Conservation (phyloP, 2,888 invertebrate genomes). For the Meiosimyza decipiens region DNA sequence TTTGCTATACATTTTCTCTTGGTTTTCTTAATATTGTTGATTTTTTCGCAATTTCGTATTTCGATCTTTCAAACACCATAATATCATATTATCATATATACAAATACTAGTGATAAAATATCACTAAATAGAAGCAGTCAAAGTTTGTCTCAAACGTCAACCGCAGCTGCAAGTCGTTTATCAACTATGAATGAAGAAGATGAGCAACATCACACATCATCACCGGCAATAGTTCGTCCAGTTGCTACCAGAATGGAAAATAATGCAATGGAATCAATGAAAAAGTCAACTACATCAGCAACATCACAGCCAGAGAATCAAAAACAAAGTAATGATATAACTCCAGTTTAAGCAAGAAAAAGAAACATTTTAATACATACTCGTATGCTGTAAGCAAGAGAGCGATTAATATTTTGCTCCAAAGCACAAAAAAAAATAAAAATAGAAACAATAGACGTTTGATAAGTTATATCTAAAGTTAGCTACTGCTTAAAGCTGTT, state of each 20-base stretch:
- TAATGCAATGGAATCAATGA: background rate
- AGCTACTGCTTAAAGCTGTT: no score
- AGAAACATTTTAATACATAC: background rate
- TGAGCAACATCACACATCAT: slow-evolving; percentile 69
- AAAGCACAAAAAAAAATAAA: slow-evolving; percentile 11
- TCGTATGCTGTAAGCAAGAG: background rate
- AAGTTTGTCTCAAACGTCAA: background rate
- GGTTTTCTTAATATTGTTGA: no score
- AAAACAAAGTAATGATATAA: slow-evolving; percentile 48
- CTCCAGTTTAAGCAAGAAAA: slow-evolving; percentile 51
- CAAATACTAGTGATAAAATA: slow-evolving; percentile 18
- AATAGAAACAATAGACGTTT: background rate
- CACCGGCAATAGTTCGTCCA: background rate
- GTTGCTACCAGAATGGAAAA: slow-evolving; percentile 20
- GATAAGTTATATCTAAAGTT: no score
- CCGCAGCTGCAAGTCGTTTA: slow-evolving; percentile 68
- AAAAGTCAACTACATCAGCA: slow-evolving; percentile 19
- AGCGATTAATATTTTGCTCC: background rate
- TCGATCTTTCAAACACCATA: no score
- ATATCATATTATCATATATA: no score
- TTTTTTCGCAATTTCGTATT: no score
- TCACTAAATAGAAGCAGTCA: slow-evolving; percentile 11
- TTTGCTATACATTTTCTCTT: no score
- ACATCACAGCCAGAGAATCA: slow-evolving; percentile 32
- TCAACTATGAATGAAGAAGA: slow-evolving; percentile 91